Base-by-base conservation (phyloP, 2,888 invertebrate genomes). In the Formica aserva region DNA sequence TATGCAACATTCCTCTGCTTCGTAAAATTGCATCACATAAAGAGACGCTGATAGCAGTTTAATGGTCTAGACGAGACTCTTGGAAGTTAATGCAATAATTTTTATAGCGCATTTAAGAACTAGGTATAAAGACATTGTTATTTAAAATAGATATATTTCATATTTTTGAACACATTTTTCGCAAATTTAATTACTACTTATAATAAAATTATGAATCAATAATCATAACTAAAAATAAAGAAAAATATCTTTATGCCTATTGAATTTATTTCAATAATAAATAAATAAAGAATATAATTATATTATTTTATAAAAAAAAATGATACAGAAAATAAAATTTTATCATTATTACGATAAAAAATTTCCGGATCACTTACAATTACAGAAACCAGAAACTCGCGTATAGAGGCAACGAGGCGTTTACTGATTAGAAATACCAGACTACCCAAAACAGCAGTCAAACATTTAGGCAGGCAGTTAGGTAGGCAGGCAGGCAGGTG, bases 1-100 rank as follows among this genome's bases (percentile, higher is more conserved):
- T 45, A 65, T 22, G 65, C 32, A 76, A 76, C 52, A 26, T 65
- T 76, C 4, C 38, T 32, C 35, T 6, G 52, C 32, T 52, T 48
- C 6, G 38, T 76, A 35, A 66, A 76, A 76, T 66, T 66, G 26
- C 8, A 38, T 76, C 35, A 52, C 22, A 76, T 29, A 55, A 13
- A 38, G 67, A 55, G 38, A 55, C 13, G 13, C 48, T 67, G 52
- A 66, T 66, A 38, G 13, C 13, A 13, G 35, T 76, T 76, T 52
- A 76, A 52, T 26, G 52, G 15, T 11, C 48, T 26, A 35, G 15
- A 63, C 11, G 2, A 63, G 11, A 32, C 18, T 76, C 32, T 48
- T 38, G 13, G 26, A 66, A 35, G 4, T 74, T 62, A 35, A 75
- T 48, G 52, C 6, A 38, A 18, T 29, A 55, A 67, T 76, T 66